Percentiles rank a stretch among this genome's conserved stretches.
These are phyloP conservation scores for Phortica magna DNA, from an alignment of 2,888 invertebrate genomes.

Conservation along the genomic window DNA sequence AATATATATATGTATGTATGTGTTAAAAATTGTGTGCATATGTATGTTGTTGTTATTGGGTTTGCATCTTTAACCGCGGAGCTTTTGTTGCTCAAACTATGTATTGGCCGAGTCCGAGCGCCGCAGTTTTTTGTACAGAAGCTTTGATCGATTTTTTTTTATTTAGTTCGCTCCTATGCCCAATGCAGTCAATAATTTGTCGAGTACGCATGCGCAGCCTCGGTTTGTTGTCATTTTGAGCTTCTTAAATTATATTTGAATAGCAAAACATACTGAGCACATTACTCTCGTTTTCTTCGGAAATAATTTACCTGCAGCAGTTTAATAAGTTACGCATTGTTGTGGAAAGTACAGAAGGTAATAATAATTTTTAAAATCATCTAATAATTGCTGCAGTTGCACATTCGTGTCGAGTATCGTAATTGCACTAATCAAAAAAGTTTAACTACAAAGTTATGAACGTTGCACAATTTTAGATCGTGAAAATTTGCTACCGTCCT, in stretches of 20 bases:
- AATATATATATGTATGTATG: neutral
- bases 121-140: neutral
- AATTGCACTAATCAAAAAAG: too few species aligned
- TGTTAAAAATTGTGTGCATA: neutral
- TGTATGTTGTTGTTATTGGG: too few species aligned
- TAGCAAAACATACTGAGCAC: neutral
- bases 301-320: neutral
- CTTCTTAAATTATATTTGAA: neutral
- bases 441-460: too few species aligned
- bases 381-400: too few species aligned
- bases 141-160: neutral
- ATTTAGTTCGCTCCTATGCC: neutral
- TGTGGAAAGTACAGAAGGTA: neutral
- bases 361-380: neutral
- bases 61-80: neutral
- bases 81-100: conserved; percentile 15
- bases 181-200: neutral
- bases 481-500: neutral
- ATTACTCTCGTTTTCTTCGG: neutral
- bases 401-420: too few species aligned
- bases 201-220: neutral
- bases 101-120: neutral
- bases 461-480: too few species aligned
- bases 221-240: neutral
- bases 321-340: neutral